These are phyloP conservation scores for Promerops cafer DNA, from an alignment of 2,113 vertebrate genomes.

Conservation along the genomic window DNA sequence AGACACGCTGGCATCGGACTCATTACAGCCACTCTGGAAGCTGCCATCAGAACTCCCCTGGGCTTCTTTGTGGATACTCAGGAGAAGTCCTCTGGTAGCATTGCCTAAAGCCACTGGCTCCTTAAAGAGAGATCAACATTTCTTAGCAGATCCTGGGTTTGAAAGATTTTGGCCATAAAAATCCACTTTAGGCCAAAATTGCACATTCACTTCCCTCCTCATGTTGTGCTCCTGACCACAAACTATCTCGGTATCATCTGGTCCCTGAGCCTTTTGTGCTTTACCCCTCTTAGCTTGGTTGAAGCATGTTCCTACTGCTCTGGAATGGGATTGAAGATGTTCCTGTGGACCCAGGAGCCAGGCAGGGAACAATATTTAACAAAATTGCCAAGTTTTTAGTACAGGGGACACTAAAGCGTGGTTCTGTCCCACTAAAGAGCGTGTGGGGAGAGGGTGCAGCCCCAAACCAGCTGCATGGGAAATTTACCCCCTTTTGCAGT, in stretches of 20 bases:
- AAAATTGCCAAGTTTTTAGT: background rate
- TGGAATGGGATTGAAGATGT: background rate
- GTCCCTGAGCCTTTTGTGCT: background rate
- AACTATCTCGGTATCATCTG: background rate
- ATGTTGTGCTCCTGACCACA: background rate
- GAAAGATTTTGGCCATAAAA: background rate
- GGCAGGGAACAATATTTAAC: background rate
- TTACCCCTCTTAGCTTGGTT: background rate
- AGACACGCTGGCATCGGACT: constrained; percentile 33
- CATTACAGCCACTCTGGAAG: background rate
- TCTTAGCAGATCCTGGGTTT: background rate
- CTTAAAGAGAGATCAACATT: background rate
- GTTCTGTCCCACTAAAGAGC: background rate
- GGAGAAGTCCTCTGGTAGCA: background rate
- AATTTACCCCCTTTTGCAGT: background rate
- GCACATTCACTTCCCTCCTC: background rate
- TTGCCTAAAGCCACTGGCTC: background rate
- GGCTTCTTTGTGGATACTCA: background rate
- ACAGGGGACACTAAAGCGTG: fast-evolving
- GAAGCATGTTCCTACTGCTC: background rate
- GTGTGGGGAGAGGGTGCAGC: background rate
- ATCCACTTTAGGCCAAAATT: background rate
- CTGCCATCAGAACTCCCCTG: background rate
- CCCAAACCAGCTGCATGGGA: background rate
- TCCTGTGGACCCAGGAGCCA: background rate